Evolutionary conservation across 1,140 invertebrate genomes (phyloP).

Genomic region (Solenopsis invicta): DNA sequence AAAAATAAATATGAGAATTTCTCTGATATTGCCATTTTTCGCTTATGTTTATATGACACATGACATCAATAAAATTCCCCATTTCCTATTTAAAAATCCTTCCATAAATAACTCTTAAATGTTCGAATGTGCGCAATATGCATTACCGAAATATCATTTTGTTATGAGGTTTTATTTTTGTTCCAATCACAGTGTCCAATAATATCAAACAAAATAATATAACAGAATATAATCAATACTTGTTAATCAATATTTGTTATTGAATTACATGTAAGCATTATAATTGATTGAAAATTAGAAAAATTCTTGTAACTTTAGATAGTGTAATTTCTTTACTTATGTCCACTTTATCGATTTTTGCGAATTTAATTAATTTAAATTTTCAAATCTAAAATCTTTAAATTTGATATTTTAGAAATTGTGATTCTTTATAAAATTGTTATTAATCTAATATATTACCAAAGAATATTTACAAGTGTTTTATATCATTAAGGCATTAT

Average conservation of each 20-base stretch:
- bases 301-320: background rate
- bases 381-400: background rate
- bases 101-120: constrained; percentile 24
- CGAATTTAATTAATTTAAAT: background rate
- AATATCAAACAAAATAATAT: constrained; percentile 11
- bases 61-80: background rate
- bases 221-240: background rate
- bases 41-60: background rate
- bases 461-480: too few relatives aligned
- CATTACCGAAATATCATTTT: constrained; percentile 11
- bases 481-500: too few relatives aligned
- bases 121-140: background rate
- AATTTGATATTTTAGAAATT: background rate
- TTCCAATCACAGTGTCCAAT: background rate
- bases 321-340: background rate
- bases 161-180: constrained; percentile 25
- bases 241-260: background rate
- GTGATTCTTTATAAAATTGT: background rate
- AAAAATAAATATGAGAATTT: constrained; percentile 22
- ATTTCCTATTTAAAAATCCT: constrained; percentile 9
- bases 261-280: background rate
- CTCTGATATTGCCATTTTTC: background rate
- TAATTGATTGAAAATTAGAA: background rate
- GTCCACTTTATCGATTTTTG: background rate
- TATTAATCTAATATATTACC: background rate